Evolutionary conservation across 2,888 invertebrate species (phyloP).

Genomic region (Polietes domitor): DNA sequence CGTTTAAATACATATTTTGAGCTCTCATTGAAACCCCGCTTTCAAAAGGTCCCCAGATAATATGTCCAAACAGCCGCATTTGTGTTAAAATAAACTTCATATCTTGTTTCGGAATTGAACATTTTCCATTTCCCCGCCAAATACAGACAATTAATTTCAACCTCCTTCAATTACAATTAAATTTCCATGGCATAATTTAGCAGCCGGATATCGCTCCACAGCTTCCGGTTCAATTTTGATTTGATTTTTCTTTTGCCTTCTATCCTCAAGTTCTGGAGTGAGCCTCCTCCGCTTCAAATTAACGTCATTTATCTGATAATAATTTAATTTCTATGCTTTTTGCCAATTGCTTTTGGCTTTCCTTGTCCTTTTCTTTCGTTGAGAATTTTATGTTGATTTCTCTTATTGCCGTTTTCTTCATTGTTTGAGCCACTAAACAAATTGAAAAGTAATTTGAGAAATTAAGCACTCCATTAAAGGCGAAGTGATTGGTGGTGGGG

Average conservation of each 20-base stretch:
- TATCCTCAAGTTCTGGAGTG: too few relatives aligned
- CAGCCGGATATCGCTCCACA: not conserved
- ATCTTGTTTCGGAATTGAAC: too few relatives aligned
- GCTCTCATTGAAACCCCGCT: too few relatives aligned
- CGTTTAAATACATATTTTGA: too few relatives aligned
- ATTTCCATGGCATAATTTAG: conserved; percentile 1
- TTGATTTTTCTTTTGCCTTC: not conserved
- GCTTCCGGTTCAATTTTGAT: not conserved
- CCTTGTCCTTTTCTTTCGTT: too few relatives aligned
- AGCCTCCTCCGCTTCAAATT: conserved; percentile 12
- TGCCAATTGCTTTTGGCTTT: not conserved
- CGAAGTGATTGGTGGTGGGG: not conserved
- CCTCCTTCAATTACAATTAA: conserved; percentile 20
- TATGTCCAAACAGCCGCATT: too few relatives aligned
- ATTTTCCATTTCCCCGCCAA: too few relatives aligned
- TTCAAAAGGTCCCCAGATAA: too few relatives aligned
- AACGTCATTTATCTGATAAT: conserved; percentile 29
- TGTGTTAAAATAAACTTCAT: too few relatives aligned
- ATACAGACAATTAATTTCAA: not conserved
- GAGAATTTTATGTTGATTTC: not conserved
- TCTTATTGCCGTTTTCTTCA: not conserved
- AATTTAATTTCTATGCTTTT: conserved; percentile 36
- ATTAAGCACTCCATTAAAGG: conserved; percentile 63
- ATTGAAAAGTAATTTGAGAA: conserved; percentile 65
- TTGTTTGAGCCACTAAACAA: conserved; percentile 30